phyloP scores from a whole-genome alignment of 2,797 vertebrate genomes.

The Dendrocincla tyrannina region DNA sequence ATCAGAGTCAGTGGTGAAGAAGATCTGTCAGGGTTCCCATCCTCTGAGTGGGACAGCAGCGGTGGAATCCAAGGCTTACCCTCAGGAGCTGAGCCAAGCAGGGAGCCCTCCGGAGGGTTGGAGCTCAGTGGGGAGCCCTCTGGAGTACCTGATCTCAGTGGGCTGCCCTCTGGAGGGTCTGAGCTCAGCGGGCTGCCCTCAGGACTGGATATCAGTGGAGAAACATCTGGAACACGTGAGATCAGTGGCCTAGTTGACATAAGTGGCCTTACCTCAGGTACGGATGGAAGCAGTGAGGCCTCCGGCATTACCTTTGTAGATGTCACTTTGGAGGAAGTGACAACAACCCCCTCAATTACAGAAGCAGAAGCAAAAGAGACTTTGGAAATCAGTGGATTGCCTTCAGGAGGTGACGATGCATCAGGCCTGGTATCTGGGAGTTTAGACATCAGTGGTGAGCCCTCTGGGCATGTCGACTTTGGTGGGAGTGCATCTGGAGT shows the following conservation, averaged over 20 bases:
- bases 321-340: constrained; percentile 73
- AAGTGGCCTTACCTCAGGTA: constrained; percentile 63
- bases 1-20: constrained; percentile 78
- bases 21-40: constrained; percentile 71
- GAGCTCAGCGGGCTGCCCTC: constrained; percentile 65
- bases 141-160: constrained; percentile 34
- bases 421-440: constrained; percentile 72
- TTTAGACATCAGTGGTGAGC: constrained; percentile 71
- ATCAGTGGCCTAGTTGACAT: constrained; percentile 53
- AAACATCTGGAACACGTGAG: constrained; percentile 69
- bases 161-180: constrained; percentile 44
- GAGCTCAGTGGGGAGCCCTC: constrained; percentile 67
- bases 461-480: constrained; percentile 73
- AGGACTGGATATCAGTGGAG: constrained; percentile 68
- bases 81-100: constrained; percentile 70
- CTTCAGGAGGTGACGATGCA: constrained; percentile 67
- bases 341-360: constrained; percentile 38
- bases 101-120: constrained; percentile 50
- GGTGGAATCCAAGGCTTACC: constrained; percentile 53
- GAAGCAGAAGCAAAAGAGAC: constrained; percentile 77
- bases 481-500: constrained; percentile 71
- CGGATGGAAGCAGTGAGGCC: constrained; percentile 67
- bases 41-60: constrained; percentile 61
- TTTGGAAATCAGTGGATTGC: constrained; percentile 75
- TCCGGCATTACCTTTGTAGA: constrained; percentile 79